Evolutionary conservation across 1,140 invertebrate species (phyloP).

Genomic region (Drosophila micromelanica): DNA sequence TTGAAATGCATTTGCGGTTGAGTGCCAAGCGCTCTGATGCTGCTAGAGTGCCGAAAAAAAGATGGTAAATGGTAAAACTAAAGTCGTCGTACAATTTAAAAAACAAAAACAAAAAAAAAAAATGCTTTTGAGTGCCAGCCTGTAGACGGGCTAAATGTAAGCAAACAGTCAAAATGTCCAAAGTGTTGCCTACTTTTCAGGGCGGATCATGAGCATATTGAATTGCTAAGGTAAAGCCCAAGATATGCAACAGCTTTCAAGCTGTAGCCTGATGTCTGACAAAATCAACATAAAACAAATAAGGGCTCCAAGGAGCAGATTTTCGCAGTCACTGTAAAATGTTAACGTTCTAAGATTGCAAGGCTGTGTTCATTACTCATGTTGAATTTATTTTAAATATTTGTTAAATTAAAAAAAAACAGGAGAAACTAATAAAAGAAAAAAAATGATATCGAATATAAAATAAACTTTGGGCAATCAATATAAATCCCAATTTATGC

Average conservation of each 20-base stretch:
- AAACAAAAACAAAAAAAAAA: constrained; percentile 29
- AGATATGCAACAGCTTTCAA: not conserved
- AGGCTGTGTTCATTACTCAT: too few species aligned
- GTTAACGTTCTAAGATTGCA: not conserved
- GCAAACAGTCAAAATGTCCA: constrained; percentile 45
- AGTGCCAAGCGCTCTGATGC: constrained; percentile 68
- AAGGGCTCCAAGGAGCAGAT: too few species aligned
- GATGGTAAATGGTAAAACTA: constrained; percentile 29
- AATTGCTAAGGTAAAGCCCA: not conserved
- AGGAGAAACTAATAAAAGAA: too few species aligned
- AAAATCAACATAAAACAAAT: not conserved
- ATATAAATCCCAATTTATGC: not conserved
- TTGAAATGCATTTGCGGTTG: constrained; percentile 83
- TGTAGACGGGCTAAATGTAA: constrained; percentile 44
- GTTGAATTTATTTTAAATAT: too few species aligned
- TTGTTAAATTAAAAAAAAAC: too few species aligned
- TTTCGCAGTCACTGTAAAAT: not conserved
- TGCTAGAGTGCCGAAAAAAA: constrained; percentile 62
- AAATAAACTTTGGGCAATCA: constrained; percentile 29
- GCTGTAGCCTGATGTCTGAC: not conserved
- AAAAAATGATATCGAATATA: not conserved
- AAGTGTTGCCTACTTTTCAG: constrained; percentile 42
- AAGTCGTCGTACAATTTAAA: constrained; percentile 18
- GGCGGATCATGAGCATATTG: constrained; percentile 5
- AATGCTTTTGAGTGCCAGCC: constrained; percentile 73